Conservation (phyloP, 2,113 vertebrate genomes). For the Labeo rohita region DNA sequence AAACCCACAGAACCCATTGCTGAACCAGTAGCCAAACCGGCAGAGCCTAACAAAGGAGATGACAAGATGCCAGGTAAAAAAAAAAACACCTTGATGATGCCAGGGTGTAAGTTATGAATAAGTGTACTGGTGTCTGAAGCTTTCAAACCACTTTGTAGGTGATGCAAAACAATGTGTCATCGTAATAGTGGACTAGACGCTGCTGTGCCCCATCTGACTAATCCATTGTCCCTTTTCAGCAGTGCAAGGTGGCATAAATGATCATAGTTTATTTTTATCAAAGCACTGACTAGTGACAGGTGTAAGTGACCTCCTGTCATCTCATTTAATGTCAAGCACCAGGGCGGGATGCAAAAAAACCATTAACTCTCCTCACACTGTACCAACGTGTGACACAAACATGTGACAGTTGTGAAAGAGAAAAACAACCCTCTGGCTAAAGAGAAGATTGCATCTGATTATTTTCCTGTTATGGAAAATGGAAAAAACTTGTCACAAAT, state of each 20-base stretch:
- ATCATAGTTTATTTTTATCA: slow-evolving; percentile 26
- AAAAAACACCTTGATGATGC: background rate
- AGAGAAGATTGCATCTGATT: background rate
- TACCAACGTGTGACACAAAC: background rate
- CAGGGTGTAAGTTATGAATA: background rate
- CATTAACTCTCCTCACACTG: background rate
- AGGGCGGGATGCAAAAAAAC: background rate
- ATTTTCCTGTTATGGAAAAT: background rate
- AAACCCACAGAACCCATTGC: slow-evolving; percentile 70
- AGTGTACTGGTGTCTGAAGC: background rate
- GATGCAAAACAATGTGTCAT: background rate
- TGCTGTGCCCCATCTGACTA: background rate
- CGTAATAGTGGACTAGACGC: background rate
- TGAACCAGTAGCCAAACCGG: slow-evolving; percentile 76
- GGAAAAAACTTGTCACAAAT: background rate
- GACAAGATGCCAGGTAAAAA: slow-evolving; percentile 84
- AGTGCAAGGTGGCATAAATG: background rate
- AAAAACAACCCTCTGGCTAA: background rate
- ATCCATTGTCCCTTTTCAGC: background rate
- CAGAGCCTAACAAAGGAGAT: slow-evolving; percentile 83
- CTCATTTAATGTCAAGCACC: slow-evolving; percentile 4
- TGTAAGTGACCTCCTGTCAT: background rate
- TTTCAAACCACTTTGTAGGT: background rate
- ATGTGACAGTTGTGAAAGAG: background rate
- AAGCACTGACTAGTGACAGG: background rate